These are phyloP conservation scores for Pseudochromis fuscus DNA, from an alignment of 2,797 vertebrate species.

Conservation along the genomic window DNA sequence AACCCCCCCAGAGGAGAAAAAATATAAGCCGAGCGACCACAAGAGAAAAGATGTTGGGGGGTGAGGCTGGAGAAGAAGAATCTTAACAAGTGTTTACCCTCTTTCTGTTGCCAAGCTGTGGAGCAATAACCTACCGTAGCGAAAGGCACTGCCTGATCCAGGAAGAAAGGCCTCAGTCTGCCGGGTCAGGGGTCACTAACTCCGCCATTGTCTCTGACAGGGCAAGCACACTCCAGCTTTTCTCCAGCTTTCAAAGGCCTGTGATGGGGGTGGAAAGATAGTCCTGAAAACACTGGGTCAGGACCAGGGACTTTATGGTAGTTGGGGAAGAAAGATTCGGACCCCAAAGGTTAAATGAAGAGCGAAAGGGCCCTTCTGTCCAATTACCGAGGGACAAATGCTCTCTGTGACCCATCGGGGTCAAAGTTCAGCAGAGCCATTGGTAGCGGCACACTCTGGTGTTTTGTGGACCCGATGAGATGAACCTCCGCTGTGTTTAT, in stretches of 20 bases:
- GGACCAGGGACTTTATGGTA: constrained; percentile 84
- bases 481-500: constrained; percentile 89
- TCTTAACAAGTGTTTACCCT: constrained; percentile 85
- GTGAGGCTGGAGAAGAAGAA: constrained; percentile 76
- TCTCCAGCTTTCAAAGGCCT: constrained; percentile 86
- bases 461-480: constrained; percentile 87
- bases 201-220: constrained; percentile 87
- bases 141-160: constrained; percentile 84
- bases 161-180: constrained; percentile 85
- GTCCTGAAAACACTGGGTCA: constrained; percentile 88
- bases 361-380: constrained; percentile 90
- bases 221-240: constrained; percentile 90
- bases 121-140: constrained; percentile 85
- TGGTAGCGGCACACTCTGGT: constrained; percentile 85
- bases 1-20: constrained; percentile 50
- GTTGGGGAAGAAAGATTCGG: constrained; percentile 79
- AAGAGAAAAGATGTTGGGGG: constrained; percentile 71
- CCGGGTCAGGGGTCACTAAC: constrained; percentile 88
- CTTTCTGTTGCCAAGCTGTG: constrained; percentile 82
- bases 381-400: constrained; percentile 89
- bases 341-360: constrained; percentile 89
- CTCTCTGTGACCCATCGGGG: constrained; percentile 83
- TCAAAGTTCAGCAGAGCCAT: constrained; percentile 85
- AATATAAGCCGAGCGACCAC: constrained; percentile 49
- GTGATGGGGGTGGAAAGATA: constrained; percentile 85